phyloP scores from a whole-genome alignment of 1,140 invertebrate genomes.

The Drosophila persimilis region DNA sequence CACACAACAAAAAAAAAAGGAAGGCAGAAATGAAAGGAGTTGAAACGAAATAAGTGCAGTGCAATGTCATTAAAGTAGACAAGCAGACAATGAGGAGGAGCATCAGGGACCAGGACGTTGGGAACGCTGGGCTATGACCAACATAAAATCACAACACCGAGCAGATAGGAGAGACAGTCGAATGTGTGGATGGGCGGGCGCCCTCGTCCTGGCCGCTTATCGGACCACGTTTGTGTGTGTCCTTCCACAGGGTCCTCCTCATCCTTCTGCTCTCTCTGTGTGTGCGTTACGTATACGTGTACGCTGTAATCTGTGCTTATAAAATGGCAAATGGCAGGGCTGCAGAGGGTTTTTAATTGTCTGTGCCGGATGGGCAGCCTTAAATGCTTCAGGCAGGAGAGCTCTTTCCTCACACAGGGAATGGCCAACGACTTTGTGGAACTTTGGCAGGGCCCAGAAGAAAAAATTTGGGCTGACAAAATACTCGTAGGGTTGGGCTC shows the following conservation, averaged over 20 bases:
- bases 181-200: neutral
- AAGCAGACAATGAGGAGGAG: constrained; percentile 57
- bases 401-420: constrained; percentile 39
- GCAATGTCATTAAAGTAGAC: constrained; percentile 78
- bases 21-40: constrained; percentile 37
- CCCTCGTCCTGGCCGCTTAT: constrained; percentile 62
- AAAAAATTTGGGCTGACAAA: neutral
- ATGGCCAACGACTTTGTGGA: constrained; percentile 63
- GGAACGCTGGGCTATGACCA: constrained; percentile 51
- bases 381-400: constrained; percentile 55
- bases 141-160: constrained; percentile 75
- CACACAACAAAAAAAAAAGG: constrained; percentile 1
- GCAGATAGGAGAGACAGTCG: constrained; percentile 27
- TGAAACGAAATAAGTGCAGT: constrained; percentile 76
- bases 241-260: constrained; percentile 16
- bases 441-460: constrained; percentile 19
- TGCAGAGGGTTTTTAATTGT: constrained; percentile 81
- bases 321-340: constrained; percentile 76
- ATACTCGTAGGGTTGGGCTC: constrained; percentile 29
- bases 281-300: constrained; percentile 50
- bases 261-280: neutral
- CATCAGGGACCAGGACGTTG: constrained; percentile 25
- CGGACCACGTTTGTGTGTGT: constrained; percentile 50
- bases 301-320: constrained; percentile 80
- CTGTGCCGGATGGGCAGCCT: constrained; percentile 69